These are phyloP conservation scores for Merops nubicus DNA, from an alignment of 2,113 vertebrate genomes.

Conservation along the genomic window DNA sequence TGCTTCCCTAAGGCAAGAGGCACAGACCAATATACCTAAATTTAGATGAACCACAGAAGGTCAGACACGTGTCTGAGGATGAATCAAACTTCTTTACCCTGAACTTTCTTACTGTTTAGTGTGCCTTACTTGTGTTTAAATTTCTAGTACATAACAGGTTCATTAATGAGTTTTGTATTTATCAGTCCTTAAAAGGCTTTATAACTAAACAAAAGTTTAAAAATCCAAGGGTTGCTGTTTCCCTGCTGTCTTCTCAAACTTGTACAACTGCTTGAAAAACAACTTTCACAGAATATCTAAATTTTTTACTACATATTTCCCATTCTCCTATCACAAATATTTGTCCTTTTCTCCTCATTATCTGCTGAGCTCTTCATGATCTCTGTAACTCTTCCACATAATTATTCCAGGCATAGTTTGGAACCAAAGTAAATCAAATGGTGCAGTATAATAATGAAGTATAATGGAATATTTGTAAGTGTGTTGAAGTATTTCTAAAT, in stretches of 20 bases:
- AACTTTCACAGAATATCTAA: background rate
- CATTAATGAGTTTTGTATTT: background rate
- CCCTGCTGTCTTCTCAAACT: background rate
- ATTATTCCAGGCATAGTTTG: background rate
- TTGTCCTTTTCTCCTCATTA: background rate
- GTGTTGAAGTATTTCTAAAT: background rate
- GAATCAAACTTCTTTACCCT: background rate
- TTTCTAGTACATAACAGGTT: background rate
- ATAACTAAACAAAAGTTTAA: background rate
- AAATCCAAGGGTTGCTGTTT: background rate
- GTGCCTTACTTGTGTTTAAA: background rate
- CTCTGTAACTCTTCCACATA: background rate
- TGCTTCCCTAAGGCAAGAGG: slow-evolving; percentile 24
- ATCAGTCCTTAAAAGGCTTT: background rate
- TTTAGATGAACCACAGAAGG: background rate
- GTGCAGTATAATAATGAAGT: background rate
- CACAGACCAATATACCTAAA: background rate
- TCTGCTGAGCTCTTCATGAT: background rate
- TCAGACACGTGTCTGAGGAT: background rate
- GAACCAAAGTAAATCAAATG: background rate
- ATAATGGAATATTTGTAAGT: background rate
- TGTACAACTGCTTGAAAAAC: background rate
- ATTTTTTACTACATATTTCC: background rate
- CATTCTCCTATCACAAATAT: background rate
- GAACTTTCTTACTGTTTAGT: background rate